Conservation (phyloP, 2,113 vertebrate species). For the Genyomyrus donnyi region DNA sequence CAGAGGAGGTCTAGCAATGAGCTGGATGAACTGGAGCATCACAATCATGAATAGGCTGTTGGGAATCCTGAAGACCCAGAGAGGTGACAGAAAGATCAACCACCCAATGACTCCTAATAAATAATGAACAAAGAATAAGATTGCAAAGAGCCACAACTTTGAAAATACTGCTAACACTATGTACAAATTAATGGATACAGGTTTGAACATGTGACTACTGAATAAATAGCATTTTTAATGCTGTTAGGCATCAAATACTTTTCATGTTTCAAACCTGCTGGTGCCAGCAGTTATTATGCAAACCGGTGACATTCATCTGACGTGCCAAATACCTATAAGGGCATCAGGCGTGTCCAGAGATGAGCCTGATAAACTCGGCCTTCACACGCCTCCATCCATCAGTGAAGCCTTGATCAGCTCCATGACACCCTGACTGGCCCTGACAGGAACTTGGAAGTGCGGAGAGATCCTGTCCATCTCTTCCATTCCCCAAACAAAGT, state of each 20-base stretch:
- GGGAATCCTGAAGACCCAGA: neutral
- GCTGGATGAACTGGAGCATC: neutral
- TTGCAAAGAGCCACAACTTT: neutral
- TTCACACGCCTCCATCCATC: neutral
- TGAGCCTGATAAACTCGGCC: neutral
- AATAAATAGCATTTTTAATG: neutral
- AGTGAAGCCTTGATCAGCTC: neutral
- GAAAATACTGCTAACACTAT: neutral
- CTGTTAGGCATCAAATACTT: constrained; percentile 2
- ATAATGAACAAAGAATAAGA: neutral
- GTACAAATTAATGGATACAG: neutral
- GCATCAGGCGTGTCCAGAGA: neutral
- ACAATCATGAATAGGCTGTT: neutral
- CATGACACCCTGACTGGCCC: neutral
- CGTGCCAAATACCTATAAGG: neutral
- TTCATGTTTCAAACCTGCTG: neutral
- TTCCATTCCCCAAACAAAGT: neutral
- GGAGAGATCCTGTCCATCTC: neutral
- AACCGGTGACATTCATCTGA: neutral
- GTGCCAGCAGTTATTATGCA: neutral
- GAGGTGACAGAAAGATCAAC: neutral
- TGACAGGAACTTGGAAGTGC: neutral
- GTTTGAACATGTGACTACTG: neutral
- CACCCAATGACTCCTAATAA: neutral
- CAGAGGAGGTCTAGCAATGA: neutral